Evolutionary conservation across 2,888 invertebrate genomes (phyloP).

Genomic region (Megamerina dolium): DNA sequence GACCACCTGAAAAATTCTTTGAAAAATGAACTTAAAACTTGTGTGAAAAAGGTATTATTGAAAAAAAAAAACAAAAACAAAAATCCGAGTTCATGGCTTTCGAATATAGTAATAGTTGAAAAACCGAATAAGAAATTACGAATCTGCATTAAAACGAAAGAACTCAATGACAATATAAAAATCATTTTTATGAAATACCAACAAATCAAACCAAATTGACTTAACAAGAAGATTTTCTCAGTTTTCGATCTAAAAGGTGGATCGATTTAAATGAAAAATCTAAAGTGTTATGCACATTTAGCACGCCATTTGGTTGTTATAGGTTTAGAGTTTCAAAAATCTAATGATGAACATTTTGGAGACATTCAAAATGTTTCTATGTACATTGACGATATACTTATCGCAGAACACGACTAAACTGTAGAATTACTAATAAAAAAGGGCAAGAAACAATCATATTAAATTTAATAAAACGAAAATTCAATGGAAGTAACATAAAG

Average conservation of each 20-base stretch:
- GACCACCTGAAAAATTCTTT: no score
- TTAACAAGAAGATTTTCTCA: slow-evolving; percentile 1
- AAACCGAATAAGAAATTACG: slow-evolving; percentile 2
- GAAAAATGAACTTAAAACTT: slow-evolving; percentile 1
- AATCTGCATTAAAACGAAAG: no score
- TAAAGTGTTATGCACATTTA: no score
- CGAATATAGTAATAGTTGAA: slow-evolving; percentile 3
- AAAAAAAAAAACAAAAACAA: slow-evolving; percentile 1
- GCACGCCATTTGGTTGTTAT: no score
- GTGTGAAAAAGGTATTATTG: slow-evolving; percentile 4
- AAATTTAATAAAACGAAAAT: slow-evolving; percentile 8
- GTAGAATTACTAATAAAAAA: not conserved
- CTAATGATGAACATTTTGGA: slow-evolving; percentile 1
- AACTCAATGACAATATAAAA: not conserved
- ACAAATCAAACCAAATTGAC: slow-evolving; percentile 1
- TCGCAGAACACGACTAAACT: slow-evolving; percentile 2
- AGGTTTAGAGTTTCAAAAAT: no score
- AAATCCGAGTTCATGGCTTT: slow-evolving; percentile 2
- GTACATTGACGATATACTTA: not conserved
- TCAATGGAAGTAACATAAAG: slow-evolving; percentile 5
- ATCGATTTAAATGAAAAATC: no score
- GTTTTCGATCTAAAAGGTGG: no score
- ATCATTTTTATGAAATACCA: slow-evolving; percentile 3
- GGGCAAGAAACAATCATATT: no score
- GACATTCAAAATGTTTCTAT: not conserved